Conservation (phyloP, 2,113 vertebrate species). For the Antechinus flavipes region DNA sequence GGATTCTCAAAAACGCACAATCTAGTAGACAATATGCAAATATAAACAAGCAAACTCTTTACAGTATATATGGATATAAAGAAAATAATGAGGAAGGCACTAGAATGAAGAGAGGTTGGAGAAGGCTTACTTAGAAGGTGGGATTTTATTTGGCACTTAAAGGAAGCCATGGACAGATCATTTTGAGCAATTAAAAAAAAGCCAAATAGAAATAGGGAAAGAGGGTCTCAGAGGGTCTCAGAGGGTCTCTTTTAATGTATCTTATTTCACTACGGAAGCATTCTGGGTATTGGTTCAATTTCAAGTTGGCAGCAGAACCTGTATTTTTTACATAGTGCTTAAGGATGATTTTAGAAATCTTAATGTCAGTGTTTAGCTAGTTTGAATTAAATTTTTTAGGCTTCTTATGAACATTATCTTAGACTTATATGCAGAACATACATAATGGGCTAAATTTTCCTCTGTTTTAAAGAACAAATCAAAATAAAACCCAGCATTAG, state of each 20-base stretch:
- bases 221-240: background rate
- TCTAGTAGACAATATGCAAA: background rate
- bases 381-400: background rate
- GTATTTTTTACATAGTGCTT: background rate
- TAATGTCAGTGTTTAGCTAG: background rate
- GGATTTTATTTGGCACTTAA: background rate
- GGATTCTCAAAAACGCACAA: background rate
- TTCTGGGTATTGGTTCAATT: background rate
- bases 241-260: background rate
- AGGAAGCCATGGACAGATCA: background rate
- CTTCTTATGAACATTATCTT: background rate
- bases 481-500: background rate
- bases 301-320: background rate
- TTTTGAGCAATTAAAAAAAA: background rate
- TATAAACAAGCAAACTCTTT: background rate
- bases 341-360: background rate
- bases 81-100: background rate
- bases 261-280: background rate
- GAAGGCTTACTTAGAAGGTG: background rate
- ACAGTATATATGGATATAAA: background rate
- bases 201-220: background rate
- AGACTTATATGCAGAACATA: background rate
- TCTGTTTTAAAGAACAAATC: background rate
- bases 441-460: background rate
- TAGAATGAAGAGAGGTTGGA: background rate